phyloP scores from a whole-genome alignment of 2,797 vertebrate genomes.

The Pteropus rufus region DNA sequence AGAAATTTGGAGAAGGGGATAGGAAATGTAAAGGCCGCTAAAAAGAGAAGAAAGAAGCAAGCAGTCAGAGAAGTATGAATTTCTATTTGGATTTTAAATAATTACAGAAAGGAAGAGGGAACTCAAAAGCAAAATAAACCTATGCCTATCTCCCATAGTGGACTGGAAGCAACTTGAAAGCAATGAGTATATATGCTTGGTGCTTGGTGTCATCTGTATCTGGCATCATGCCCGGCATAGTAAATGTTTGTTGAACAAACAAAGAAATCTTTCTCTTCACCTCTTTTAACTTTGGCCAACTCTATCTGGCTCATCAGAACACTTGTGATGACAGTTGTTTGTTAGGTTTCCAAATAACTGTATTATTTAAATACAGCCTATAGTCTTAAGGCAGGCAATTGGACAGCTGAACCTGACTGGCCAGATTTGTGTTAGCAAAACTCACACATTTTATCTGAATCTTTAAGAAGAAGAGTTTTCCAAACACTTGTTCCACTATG shows the following conservation, averaged over 20 bases:
- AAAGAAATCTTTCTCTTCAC: slow-evolving; percentile 30
- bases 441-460: not conserved
- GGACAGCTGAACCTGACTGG: not conserved
- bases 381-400: not conserved
- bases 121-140: not conserved
- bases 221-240: not conserved
- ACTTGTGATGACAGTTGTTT: slow-evolving; percentile 41
- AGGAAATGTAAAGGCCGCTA: not conserved
- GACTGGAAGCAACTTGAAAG: not conserved
- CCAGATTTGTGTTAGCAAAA: not conserved
- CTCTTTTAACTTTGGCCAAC: slow-evolving; percentile 49
- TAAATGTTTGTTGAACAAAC: slow-evolving; percentile 58
- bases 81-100: slow-evolving; percentile 30
- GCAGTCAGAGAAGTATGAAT: not conserved
- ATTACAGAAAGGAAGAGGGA: not conserved
- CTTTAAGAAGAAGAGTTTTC: not conserved
- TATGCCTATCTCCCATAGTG: not conserved
- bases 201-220: not conserved
- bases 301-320: slow-evolving; percentile 23
- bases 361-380: not conserved
- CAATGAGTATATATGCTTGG: not conserved
- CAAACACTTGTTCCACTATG: not conserved
- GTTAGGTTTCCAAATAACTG: slow-evolving; percentile 39
- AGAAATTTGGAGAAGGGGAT: not conserved
- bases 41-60: not conserved